Evolutionary conservation across 2,888 invertebrate species (phyloP), one percentile per base, ranked within the genome.

Genomic region (Diarsia rubi): DNA sequence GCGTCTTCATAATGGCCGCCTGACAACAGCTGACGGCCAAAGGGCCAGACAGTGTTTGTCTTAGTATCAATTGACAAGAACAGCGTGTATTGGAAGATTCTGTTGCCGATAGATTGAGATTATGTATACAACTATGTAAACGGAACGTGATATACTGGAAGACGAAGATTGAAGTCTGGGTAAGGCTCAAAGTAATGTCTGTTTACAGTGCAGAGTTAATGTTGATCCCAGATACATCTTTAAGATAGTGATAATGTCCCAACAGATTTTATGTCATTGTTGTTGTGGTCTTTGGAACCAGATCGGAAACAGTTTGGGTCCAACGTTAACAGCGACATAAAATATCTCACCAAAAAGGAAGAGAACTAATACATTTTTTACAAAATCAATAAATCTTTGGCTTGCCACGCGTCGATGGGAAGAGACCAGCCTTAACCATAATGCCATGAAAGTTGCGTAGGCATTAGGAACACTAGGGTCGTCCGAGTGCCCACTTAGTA

Each of bases 31-130:
- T 68, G 54, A 44, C 44, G 60, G 52, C 31, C 70, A 52, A 59
- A 71, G 62, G 68, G 69, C 54, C 59, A 63, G 68, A 70, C 73
- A n/a, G 5, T 74, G 57, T 83, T 79, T 74, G 67, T 69, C 49
- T 47, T 42, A 52, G 67, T 66, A 60, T 71, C 47, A 69, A 75
- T 83, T 83, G 84, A 75, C 84, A 83, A 81, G 66, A 84, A 37
- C 69, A 79, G n/a, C n/a, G 12, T 62, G 59, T 78, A 83, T 83
- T 70, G 24, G 73, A 62, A 73, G 81, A 81, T 79, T 69, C 59
- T 69, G 70, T 65, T 73, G n/a, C 69, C 31, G 42, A 73, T 70
- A 79, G 37, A 73, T 69, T 45, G 57, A 73, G 59, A 80, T 73
- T 68, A 66, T 59, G 45, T 69, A 45, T n/a, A 69, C 47, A 59